These are phyloP conservation scores for Spongilla lacustris DNA, from an alignment of 37 sponge, comb jelly and placozoan genomes.

Conservation along the genomic window DNA sequence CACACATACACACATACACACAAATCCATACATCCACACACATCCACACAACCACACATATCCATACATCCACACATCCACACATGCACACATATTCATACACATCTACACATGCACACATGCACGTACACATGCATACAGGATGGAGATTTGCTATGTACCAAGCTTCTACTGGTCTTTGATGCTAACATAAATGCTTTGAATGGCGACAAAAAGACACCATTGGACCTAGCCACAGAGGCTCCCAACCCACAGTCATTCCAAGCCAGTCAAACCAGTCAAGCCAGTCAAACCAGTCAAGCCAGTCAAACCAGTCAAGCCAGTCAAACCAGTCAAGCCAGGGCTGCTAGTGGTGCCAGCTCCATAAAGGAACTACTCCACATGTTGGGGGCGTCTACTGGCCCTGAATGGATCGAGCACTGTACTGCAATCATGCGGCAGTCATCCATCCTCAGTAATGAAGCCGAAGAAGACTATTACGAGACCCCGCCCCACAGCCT, in stretches of 20 bases:
- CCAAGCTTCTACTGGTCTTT: slow-evolving; percentile 50
- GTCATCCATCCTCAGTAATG: background rate
- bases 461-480: background rate
- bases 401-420: background rate
- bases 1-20: no score
- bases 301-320: background rate
- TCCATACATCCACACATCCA: no score
- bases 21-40: no score
- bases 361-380: background rate
- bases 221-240: slow-evolving; percentile 37
- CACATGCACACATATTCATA: no score
- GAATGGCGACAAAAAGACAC: slow-evolving; percentile 40
- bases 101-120: no score
- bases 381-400: background rate
- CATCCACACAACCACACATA: no score
- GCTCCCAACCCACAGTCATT: background rate
- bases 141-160: background rate
- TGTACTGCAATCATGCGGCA: background rate
- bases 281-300: background rate
- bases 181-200: slow-evolving; percentile 31
- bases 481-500: background rate
- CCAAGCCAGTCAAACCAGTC: background rate
- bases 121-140: background rate
- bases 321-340: background rate
- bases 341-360: background rate